phyloP scores from a whole-genome alignment of 2,888 invertebrate species.

The Tinea semifulvella region DNA sequence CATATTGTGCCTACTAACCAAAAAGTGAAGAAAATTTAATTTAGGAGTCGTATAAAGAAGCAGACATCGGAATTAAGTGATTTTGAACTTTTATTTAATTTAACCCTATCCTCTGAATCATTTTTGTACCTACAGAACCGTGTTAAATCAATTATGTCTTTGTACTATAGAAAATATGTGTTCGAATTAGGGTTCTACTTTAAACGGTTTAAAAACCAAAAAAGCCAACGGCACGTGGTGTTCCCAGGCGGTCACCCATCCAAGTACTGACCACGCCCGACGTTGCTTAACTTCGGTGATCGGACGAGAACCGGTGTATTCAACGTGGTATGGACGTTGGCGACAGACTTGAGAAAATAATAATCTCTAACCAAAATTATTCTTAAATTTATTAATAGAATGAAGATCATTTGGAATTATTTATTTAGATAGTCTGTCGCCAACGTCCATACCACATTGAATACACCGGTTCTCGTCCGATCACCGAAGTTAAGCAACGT shows the following conservation, averaged over 20 bases:
- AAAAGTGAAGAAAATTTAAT: too few relatives aligned
- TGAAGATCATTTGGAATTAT: too few relatives aligned
- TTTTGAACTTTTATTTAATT: conserved; percentile 4
- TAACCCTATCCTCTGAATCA: conserved; percentile 3
- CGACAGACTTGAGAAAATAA: too few relatives aligned
- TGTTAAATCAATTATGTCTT: conserved; percentile 6
- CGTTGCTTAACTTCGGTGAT: conserved; percentile 28
- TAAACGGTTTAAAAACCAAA: conserved; percentile 11
- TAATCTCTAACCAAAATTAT: too few relatives aligned
- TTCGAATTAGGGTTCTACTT: not conserved
- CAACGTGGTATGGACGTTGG: conserved; percentile 35
- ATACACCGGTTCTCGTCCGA: conserved; percentile 31
- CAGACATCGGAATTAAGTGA: conserved; percentile 1
- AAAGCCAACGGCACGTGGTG: conserved; percentile 25
- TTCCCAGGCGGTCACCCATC: conserved; percentile 28
- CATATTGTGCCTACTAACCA: too few relatives aligned
- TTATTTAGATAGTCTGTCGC: too few relatives aligned
- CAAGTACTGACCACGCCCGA: conserved; percentile 27
- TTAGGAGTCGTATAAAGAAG: not conserved
- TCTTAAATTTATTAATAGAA: not conserved
- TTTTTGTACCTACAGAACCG: conserved; percentile 7
- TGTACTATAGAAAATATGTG: not conserved
- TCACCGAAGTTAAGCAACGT: conserved; percentile 28
- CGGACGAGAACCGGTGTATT: conserved; percentile 32
- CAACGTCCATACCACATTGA: conserved; percentile 35